These are phyloP conservation scores for Himantopus leucocephalus DNA, from an alignment of 2,113 vertebrate species.

Conservation along the genomic window DNA sequence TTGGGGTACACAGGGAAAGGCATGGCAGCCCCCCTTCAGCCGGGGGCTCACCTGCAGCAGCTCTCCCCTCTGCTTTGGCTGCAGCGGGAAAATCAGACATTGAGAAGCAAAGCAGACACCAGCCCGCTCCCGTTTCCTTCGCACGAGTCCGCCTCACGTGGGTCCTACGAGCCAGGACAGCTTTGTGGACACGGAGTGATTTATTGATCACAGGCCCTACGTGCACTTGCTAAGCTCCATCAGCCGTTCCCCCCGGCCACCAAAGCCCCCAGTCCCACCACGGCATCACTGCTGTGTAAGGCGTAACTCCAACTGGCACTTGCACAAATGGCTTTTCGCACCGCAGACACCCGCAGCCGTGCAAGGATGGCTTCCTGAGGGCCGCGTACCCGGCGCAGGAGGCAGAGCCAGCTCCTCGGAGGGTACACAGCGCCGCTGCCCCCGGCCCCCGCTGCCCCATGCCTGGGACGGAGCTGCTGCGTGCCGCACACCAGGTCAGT, in stretches of 20 bases:
- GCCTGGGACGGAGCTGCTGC: background rate
- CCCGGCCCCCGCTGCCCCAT: background rate
- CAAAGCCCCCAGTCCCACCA: background rate
- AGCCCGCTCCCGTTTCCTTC: too few relatives aligned
- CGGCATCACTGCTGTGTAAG: background rate
- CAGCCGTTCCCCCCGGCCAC: background rate
- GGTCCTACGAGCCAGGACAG: background rate
- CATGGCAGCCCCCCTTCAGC: background rate
- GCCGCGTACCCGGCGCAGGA: background rate
- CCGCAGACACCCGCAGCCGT: background rate
- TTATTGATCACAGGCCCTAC: background rate
- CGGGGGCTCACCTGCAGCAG: background rate
- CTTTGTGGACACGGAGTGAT: background rate
- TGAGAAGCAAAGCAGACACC: background rate
- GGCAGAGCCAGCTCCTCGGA: background rate
- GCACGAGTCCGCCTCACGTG: too few relatives aligned
- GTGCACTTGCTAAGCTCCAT: background rate
- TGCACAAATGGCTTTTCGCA: background rate
- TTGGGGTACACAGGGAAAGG: background rate
- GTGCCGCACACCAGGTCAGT: too few relatives aligned
- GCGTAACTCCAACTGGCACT: background rate
- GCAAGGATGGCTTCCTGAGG: background rate
- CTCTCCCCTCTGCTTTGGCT: background rate
- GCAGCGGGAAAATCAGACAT: rapidly evolving
- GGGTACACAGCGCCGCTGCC: background rate